Conservation (phyloP, 2,888 invertebrate genomes). For the Glyphotaelius pellucidus region DNA sequence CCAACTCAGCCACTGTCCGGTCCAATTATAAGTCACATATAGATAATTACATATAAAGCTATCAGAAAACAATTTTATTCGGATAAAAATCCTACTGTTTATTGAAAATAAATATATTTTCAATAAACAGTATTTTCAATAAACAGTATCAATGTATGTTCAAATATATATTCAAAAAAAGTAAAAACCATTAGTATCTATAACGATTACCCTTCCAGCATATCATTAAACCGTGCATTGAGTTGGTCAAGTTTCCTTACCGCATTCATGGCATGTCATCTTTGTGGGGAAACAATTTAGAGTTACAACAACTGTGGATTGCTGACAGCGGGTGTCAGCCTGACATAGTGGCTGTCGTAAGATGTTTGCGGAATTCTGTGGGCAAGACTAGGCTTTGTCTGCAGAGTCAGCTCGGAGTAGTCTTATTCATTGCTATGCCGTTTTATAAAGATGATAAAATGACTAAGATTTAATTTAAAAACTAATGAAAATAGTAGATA, state of each 20-base stretch:
- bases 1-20: too few species aligned
- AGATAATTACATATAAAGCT: background rate
- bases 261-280: background rate
- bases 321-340: slow-evolving; percentile 34
- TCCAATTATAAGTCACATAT: background rate
- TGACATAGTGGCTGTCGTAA: slow-evolving; percentile 25
- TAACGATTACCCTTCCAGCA: background rate
- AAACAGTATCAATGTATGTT: background rate
- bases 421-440: background rate
- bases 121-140: too few species aligned
- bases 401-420: background rate
- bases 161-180: background rate
- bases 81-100: background rate
- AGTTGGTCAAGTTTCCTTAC: background rate
- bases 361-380: background rate
- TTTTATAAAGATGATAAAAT: background rate
- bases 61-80: too few species aligned
- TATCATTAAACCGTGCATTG: background rate
- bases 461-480: background rate
- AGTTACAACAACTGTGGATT: background rate
- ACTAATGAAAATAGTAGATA: background rate
- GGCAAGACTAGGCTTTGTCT: background rate
- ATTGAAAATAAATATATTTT: too few species aligned
- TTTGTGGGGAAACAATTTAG: background rate
- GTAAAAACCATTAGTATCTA: background rate